Evolutionary conservation across 2,888 invertebrate genomes (phyloP).

Genomic region (Agrochola lota): DNA sequence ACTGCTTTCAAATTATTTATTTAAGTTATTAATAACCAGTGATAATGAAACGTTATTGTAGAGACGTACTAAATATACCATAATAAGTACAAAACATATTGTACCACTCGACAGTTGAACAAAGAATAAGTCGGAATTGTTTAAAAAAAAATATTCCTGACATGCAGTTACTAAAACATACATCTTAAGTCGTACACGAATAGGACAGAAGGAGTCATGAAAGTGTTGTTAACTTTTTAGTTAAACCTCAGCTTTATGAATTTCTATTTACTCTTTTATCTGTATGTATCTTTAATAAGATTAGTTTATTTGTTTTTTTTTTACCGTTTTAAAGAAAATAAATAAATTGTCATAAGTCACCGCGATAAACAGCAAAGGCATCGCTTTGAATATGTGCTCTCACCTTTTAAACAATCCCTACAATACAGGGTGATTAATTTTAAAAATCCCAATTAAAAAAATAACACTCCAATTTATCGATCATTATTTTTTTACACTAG

Average conservation of each 20-base stretch:
- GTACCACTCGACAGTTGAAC: neutral
- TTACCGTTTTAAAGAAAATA: neutral
- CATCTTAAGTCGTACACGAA: neutral
- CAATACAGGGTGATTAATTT: conserved; percentile 6
- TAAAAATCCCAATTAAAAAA: conserved; percentile 11
- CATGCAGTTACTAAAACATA: neutral
- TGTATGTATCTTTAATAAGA: neutral
- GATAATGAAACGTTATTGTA: neutral
- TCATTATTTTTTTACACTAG: conserved; percentile 21
- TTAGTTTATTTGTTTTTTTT: too few species aligned
- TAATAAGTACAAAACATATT: neutral
- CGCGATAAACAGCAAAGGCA: neutral
- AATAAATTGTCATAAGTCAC: neutral
- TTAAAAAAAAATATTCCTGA: neutral
- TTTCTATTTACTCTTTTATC: neutral
- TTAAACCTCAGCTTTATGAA: neutral
- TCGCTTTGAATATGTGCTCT: neutral
- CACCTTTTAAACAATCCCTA: conserved; percentile 20
- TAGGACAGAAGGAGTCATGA: neutral
- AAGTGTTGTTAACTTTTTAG: neutral
- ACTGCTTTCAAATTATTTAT: too few species aligned
- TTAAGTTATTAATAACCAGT: neutral
- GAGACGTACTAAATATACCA: neutral
- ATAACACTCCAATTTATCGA: neutral
- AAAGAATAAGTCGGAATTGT: neutral